These are phyloP conservation scores for Microtus pennsylvanicus DNA, from an alignment of 2,113 vertebrate species.

Conservation along the genomic window DNA sequence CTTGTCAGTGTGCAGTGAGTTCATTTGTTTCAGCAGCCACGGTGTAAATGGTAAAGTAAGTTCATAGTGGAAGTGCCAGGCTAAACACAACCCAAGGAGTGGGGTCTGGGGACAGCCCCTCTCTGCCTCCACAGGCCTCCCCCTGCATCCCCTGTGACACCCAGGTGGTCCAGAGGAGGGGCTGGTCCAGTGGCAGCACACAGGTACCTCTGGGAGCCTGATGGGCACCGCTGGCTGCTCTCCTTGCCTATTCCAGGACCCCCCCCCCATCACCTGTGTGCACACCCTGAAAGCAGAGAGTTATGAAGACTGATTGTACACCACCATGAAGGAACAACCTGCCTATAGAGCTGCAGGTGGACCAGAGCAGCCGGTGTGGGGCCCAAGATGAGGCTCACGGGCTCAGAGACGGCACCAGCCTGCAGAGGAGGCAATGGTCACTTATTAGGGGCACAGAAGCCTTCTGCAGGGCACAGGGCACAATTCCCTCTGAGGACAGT, in stretches of 20 bases:
- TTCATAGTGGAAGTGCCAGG: conserved; percentile 83
- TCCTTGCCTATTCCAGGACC: not conserved
- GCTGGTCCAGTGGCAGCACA: not conserved
- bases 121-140: fast-evolving
- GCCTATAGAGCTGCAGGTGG: fast-evolving
- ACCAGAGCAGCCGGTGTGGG: fast-evolving
- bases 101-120: conserved; percentile 44
- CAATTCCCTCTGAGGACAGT: not conserved
- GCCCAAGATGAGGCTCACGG: not conserved
- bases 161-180: not conserved
- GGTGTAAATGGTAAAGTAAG: conserved; percentile 85
- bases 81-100: conserved; percentile 68
- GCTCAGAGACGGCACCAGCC: not conserved
- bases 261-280: not conserved
- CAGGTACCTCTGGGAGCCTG: too few relatives aligned
- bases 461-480: fast-evolving
- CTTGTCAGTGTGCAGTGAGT: conserved; percentile 85
- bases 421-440: not conserved
- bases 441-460: not conserved
- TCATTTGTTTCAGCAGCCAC: conserved; percentile 87
- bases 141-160: not conserved
- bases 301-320: too few relatives aligned
- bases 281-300: not conserved
- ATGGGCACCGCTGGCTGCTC: too few relatives aligned
- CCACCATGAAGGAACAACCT: not conserved